Base-by-base conservation (phyloP, 2,888 invertebrate species). In the Gymnocheta viridis region DNA sequence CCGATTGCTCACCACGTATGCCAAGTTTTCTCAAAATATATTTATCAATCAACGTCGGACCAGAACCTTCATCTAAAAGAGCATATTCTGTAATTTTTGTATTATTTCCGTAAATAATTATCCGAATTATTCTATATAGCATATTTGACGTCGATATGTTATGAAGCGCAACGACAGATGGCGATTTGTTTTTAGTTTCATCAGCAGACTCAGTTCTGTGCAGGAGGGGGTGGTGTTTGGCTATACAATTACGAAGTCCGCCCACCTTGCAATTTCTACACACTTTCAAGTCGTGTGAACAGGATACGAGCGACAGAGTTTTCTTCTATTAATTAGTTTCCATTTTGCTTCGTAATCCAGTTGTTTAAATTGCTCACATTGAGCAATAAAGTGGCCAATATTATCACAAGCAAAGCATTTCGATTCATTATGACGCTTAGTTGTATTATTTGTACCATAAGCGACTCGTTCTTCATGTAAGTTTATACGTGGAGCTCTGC, bases 41-140 rank as follows among this genome's bases (percentile, higher is more conserved):
- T 32, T 73, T 76, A 5, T 82, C 82, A 22, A 73, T 82, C 32
- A 86, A n/a, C 12, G 79, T 82, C 5, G 51, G 51, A 4, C 51
- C 51, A n/a, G 51, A 54, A 4, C 27, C 82, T 9, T 86, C 82
- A 35, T 83, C 83, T 3, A 78, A 62, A 47, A 84, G 67, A 0
- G 83, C 81, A 47, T 80, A 85, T 29, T 70, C 70, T 24, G 27
- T 56, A 4, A 56, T 4, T 22, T 4, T 58, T 4, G 24, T 58
- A 3, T 32, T 5, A 12, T 56, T 35, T 1, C 49, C 72, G 29
- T 73, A 14, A 22, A 56, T 72, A 0, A 32, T 72, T 2, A 47
- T 58, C 2, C 58, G 58, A 19, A 66, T 14, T 2, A 73, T 49
- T 62, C 73, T 73, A 49, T 73, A 60, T 49, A 73, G 35, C 35